Evolutionary conservation across 30 jellyfish, hydroid and myxozoan species (phyloP).

Genomic region (Rhopilema esculentum): DNA sequence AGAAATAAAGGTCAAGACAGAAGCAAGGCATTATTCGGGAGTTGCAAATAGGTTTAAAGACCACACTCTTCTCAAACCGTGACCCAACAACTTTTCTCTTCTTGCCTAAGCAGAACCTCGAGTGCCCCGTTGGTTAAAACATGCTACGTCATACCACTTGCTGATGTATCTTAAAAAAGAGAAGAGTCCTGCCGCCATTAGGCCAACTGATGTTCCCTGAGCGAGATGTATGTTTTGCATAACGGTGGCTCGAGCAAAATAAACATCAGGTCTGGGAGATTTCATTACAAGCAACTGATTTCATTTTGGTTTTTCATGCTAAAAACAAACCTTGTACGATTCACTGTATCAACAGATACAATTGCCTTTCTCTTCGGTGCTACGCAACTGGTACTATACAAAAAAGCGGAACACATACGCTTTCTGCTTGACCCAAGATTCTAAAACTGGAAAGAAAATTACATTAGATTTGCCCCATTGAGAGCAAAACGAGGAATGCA

Average conservation of each 20-base stretch:
- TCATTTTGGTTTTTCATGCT: neutral
- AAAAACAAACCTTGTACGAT: neutral
- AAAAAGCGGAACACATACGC: neutral
- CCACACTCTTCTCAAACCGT: too few relatives aligned
- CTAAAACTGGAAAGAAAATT: constrained; percentile 26
- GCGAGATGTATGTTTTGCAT: neutral
- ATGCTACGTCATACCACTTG: too few relatives aligned
- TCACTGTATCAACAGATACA: neutral
- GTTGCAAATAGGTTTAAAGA: too few relatives aligned
- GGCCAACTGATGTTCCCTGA: neutral
- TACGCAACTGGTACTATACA: neutral
- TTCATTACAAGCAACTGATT: neutral
- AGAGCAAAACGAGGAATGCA: constrained; percentile 1
- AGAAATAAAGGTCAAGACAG: too few relatives aligned
- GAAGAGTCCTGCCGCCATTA: too few relatives aligned
- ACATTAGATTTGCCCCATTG: constrained; percentile 8
- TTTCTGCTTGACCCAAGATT: neutral
- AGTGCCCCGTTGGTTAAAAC: too few relatives aligned
- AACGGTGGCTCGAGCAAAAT: neutral
- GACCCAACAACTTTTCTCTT: too few relatives aligned
- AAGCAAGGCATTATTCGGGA: too few relatives aligned
- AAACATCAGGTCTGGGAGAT: neutral
- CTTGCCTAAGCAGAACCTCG: too few relatives aligned
- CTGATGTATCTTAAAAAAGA: too few relatives aligned
- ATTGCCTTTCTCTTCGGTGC: neutral